Percentiles rank a stretch among this genome's conserved stretches.
phyloP scores from a whole-genome alignment of 2,888 invertebrate species.

The Conops quadrifasciatus region DNA sequence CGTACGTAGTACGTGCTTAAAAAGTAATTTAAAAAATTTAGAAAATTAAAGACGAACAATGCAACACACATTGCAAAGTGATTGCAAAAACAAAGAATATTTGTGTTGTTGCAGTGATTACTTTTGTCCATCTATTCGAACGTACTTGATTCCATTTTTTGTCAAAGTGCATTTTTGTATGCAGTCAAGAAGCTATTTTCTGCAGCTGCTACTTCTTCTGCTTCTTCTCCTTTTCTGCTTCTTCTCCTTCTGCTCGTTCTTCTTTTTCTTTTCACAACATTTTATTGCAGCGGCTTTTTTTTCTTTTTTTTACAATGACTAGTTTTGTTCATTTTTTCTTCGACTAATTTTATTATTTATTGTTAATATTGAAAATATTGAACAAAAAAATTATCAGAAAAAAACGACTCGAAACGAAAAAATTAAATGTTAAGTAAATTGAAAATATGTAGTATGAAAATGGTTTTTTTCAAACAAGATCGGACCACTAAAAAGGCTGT shows the following conservation, averaged over 20 bases:
- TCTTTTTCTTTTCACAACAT: background rate
- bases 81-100: background rate
- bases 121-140: slow-evolving; percentile 13
- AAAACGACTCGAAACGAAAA: background rate
- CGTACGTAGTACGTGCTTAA: too few relatives aligned
- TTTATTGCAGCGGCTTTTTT: background rate
- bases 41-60: background rate
- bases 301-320: too few relatives aligned
- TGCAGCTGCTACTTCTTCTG: background rate
- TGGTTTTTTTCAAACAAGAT: too few relatives aligned
- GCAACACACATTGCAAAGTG: too few relatives aligned
- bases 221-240: background rate
- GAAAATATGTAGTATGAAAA: too few relatives aligned
- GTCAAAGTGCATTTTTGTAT: background rate
- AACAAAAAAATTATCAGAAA: background rate
- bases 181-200: too few relatives aligned
- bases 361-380: background rate
- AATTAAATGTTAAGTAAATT: background rate
- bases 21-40: background rate
- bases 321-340: too few relatives aligned
- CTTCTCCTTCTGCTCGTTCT: background rate
- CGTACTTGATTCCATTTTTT: slow-evolving; percentile 16
- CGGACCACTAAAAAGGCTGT: too few relatives aligned
- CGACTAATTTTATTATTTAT: background rate
- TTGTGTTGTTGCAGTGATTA: background rate